Evolutionary conservation across 2,888 invertebrate genomes (phyloP), one percentile per base, ranked within the genome.

Genomic region (Atrina japonica): DNA sequence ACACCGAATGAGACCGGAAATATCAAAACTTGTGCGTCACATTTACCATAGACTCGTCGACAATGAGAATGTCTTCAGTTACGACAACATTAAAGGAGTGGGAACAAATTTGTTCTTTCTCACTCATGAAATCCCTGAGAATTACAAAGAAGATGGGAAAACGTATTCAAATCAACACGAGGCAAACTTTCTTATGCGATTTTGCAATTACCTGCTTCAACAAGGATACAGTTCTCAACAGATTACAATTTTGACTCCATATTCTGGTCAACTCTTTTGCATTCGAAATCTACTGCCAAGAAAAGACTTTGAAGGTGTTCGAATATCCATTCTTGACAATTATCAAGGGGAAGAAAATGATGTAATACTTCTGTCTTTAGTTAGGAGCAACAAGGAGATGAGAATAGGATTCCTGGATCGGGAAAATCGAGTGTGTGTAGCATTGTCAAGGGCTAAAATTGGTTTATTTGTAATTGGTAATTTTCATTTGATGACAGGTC

Each of bases 291-390:
- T 73, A 9, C 85, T 89, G 88, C 80, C 81, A 21, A 81, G 75
- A 56, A 47, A 70, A 1, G 50, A 68, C 29, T 86, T 80, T 69
- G 79, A 84, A n/a, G 85, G 84, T 16, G 82, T 88, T 6, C 67
- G 74, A 2, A 71, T 86, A 5, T 83, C 80, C 23, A 80, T 82
- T 3, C 82, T 89, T 2, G 89, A 89, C 73, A 88, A 88, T 61
- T 89, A 78, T 58, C 89, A 89, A 70, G 89, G 89, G 7, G 89
- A 89, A 75, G 89, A 90, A 76, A 90, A 89, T 75, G 89, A 90
- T 66, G 87, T 90, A 50, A 81, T 90, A 21, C 64, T 90, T 11
- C 67, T 90, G 35, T 90, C 90, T 18, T 81, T 90, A 35, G 90
- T 90, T 1, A 72, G 90, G 55, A 89, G 88, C 70, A 90, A 89